Conservation (phyloP, 2,888 invertebrate species). For the Lasioglossum morio region DNA sequence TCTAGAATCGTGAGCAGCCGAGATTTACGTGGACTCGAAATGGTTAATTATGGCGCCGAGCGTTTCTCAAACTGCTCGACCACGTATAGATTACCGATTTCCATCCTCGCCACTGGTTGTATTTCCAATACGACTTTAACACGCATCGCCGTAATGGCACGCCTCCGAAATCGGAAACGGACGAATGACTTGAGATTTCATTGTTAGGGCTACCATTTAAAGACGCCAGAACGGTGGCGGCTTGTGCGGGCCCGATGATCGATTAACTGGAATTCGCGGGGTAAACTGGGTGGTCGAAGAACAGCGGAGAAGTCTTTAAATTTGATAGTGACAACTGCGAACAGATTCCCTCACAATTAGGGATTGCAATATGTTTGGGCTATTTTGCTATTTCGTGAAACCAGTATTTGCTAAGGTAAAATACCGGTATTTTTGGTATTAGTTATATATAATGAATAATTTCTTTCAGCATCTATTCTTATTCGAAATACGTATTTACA, state of each 20-base stretch:
- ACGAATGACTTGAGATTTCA: neutral
- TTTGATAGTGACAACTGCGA: too few species aligned
- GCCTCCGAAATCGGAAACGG: neutral
- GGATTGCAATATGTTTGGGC: too few species aligned
- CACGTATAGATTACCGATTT: constrained; percentile 3
- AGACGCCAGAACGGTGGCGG: neutral
- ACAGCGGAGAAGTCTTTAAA: neutral
- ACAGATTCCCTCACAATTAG: too few species aligned
- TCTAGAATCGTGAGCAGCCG: neutral
- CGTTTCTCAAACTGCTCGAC: neutral
- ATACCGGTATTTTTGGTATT: too few species aligned
- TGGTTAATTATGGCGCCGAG: neutral
- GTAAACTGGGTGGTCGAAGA: neutral
- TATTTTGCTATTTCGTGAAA: too few species aligned
- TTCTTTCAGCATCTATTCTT: too few species aligned
- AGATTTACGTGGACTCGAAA: neutral
- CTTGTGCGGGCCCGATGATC: neutral
- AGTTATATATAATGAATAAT: too few species aligned
- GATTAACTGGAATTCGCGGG: neutral
- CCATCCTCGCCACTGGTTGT: neutral
- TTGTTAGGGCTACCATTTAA: neutral
- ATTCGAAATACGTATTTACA: too few species aligned
- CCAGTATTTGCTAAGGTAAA: too few species aligned
- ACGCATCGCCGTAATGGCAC: neutral
- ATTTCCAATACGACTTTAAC: neutral